These are phyloP conservation scores for Kryptolebias marmoratus DNA, from an alignment of 2,113 vertebrate species.

Conservation along the genomic window DNA sequence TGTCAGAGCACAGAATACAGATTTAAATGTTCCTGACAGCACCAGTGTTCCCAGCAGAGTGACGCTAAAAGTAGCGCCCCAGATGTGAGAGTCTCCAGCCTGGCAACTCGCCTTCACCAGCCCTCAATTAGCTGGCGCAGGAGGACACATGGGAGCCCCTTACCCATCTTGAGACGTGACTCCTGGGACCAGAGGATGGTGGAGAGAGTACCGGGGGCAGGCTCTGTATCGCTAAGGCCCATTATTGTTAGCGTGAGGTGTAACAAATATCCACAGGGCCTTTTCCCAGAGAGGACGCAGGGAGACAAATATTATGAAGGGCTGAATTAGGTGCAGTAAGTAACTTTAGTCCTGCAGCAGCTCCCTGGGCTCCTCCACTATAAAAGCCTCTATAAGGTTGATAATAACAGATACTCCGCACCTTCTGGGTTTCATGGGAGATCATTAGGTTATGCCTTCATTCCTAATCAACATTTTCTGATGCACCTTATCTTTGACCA, in stretches of 20 bases:
- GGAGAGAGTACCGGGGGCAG: slow-evolving; percentile 3
- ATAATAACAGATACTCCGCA: slow-evolving; percentile 8
- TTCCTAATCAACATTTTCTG: no score
- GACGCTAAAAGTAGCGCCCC: slow-evolving; percentile 69
- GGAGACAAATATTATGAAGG: slow-evolving; percentile 77
- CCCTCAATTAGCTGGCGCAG: slow-evolving; percentile 68
- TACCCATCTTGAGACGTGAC: slow-evolving; percentile 45
- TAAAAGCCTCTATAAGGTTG: slow-evolving; percentile 24
- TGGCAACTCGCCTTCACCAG: slow-evolving; percentile 67
- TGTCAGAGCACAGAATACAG: slow-evolving; percentile 17
- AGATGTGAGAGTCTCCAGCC: slow-evolving; percentile 60
- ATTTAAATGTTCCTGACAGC: slow-evolving; percentile 34
- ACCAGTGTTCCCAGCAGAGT: slow-evolving; percentile 41
- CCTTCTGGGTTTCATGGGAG: no score
- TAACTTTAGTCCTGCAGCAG: slow-evolving; percentile 19
- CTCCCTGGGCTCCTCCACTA: slow-evolving; percentile 28
- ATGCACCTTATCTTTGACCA: no score
- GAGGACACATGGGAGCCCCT: slow-evolving; percentile 55
- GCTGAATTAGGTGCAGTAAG: slow-evolving; percentile 33
- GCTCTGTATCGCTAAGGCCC: slow-evolving; percentile 31
- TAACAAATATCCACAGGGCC: slow-evolving; percentile 61
- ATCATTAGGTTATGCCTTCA: no score
- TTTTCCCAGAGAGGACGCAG: slow-evolving; percentile 55
- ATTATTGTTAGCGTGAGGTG: slow-evolving; percentile 39
- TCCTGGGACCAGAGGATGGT: slow-evolving; percentile 34